These are phyloP conservation scores for Gallinago media DNA, from an alignment of 2,113 vertebrate genomes.

Conservation along the genomic window DNA sequence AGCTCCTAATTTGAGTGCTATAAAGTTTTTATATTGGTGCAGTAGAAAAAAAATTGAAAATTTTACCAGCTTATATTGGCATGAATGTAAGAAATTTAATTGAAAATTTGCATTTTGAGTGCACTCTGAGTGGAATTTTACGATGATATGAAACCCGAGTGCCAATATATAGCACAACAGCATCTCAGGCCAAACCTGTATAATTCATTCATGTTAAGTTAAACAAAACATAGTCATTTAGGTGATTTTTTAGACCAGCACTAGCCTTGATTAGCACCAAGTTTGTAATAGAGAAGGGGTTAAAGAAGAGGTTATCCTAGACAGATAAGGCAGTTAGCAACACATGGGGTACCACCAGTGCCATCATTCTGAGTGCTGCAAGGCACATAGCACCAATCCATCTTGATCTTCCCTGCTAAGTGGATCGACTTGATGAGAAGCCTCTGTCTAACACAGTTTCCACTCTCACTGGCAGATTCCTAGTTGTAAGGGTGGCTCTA, in stretches of 20 bases:
- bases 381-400: not conserved
- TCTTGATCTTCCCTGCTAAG: not conserved
- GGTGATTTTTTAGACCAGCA: not conserved
- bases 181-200: not conserved
- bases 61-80: slow-evolving; percentile 19
- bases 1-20: slow-evolving; percentile 49
- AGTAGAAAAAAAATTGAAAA: slow-evolving; percentile 25
- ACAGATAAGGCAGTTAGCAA: not conserved
- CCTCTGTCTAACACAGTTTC: not conserved
- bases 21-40: slow-evolving; percentile 33
- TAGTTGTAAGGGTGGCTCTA: not conserved
- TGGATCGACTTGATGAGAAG: not conserved
- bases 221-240: not conserved
- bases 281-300: not conserved
- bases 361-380: not conserved
- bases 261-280: not conserved
- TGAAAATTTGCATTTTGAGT: slow-evolving; percentile 63
- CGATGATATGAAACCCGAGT: not conserved
- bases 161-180: not conserved
- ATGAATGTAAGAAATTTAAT: slow-evolving; percentile 35
- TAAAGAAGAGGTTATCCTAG: not conserved
- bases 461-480: not conserved
- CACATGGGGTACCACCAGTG: not conserved
- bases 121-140: not conserved
- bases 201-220: not conserved